These are phyloP conservation scores for Festucalex cinctus DNA, from an alignment of 2,113 vertebrate species.

Conservation along the genomic window DNA sequence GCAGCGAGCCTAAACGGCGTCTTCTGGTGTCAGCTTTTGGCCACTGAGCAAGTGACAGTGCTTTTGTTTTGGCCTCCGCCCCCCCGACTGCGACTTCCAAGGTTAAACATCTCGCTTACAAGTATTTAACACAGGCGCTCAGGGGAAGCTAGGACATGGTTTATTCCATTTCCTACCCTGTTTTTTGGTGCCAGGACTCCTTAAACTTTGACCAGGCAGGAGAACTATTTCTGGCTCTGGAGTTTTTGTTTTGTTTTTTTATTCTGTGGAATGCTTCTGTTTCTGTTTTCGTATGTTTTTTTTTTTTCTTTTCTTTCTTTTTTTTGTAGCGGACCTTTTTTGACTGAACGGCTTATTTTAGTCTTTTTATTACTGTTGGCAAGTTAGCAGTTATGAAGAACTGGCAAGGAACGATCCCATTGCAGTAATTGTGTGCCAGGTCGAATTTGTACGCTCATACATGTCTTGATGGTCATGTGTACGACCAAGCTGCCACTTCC, in stretches of 20 bases:
- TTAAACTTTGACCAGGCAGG: not conserved
- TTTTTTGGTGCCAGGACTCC: conserved; percentile 6
- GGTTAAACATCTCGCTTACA: conserved; percentile 19
- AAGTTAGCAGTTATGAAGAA: not conserved
- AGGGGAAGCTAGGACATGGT: not conserved
- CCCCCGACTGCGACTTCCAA: conserved; percentile 14
- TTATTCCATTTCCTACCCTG: not conserved
- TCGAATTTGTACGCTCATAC: too few species aligned
- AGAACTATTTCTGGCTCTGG: not conserved
- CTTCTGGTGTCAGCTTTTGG: not conserved
- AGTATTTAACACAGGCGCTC: conserved; percentile 3
- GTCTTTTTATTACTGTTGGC: not conserved
- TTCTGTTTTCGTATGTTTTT: too few species aligned
- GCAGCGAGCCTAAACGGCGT: conserved; percentile 9
- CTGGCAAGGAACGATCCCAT: too few species aligned
- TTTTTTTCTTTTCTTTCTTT: too few species aligned
- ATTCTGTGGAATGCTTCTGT: too few species aligned
- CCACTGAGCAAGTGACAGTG: conserved; percentile 6
- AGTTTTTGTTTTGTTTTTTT: not conserved
- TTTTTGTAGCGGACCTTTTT: too few species aligned
- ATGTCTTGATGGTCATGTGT: too few species aligned
- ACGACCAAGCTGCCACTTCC: too few species aligned
- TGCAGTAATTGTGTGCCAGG: too few species aligned
- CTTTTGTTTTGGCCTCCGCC: conserved; percentile 11
- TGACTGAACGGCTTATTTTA: not conserved